Conservation (phyloP, 1,140 invertebrate genomes). For the Drusus annulatus region DNA sequence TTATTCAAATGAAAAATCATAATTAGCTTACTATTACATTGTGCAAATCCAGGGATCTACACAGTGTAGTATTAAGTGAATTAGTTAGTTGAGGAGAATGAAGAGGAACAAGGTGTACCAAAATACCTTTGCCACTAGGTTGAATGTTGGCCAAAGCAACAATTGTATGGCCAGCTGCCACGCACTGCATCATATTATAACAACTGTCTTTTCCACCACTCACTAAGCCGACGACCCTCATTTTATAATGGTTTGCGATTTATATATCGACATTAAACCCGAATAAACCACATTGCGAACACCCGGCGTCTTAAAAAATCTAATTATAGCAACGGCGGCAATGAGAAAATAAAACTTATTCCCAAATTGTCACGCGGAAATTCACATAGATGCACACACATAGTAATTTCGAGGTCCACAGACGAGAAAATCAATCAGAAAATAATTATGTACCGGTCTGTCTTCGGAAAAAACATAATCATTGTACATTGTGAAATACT, state of each 20-base stretch:
- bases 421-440: neutral
- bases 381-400: neutral
- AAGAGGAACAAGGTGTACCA: constrained; percentile 23
- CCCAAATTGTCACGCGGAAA: neutral
- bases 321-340: constrained; percentile 26
- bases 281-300: constrained; percentile 28
- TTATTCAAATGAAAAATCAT: too few species aligned
- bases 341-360: constrained; percentile 8
- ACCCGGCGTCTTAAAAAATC: constrained; percentile 46
- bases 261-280: neutral
- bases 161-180: constrained; percentile 95
- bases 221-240: constrained; percentile 91
- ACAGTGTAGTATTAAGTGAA: too few species aligned
- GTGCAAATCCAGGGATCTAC: too few species aligned
- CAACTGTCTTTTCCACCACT: constrained; percentile 99
- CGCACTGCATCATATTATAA: constrained; percentile 98
- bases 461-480: constrained; percentile 15
- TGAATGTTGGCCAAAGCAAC: constrained; percentile 96
- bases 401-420: neutral
- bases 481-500: too few species aligned
- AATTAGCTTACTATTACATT: too few species aligned
- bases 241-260: constrained; percentile 65
- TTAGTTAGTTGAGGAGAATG: neutral
- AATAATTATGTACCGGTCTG: neutral
- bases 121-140: constrained; percentile 83